These are phyloP conservation scores for Polyommatus icarus DNA, from an alignment of 2,888 invertebrate genomes.

Conservation along the genomic window DNA sequence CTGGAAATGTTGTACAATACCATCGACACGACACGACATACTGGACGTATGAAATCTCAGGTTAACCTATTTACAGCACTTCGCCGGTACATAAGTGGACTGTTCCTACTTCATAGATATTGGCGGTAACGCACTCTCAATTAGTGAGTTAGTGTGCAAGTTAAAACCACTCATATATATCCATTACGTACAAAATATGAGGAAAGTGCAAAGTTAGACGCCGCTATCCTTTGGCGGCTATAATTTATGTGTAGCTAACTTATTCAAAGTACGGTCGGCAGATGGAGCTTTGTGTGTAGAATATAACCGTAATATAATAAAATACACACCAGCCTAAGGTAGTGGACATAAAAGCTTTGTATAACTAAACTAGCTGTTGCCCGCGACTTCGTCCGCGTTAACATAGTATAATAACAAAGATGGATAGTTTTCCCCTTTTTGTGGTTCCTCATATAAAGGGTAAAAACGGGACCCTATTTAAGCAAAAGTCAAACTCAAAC, in stretches of 20 bases:
- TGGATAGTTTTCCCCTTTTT: too few species aligned
- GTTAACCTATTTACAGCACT: background rate
- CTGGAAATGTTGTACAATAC: too few species aligned
- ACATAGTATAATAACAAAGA: too few species aligned
- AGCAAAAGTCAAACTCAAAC: too few species aligned
- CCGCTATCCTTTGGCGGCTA: slow-evolving; percentile 73
- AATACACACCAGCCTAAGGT: too few species aligned
- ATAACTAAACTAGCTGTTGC: too few species aligned
- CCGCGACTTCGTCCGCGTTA: too few species aligned
- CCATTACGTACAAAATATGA: slow-evolving; percentile 77
- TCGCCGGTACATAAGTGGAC: slow-evolving; percentile 2
- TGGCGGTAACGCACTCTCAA: slow-evolving; percentile 71
- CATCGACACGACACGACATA: too few species aligned
- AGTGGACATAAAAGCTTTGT: too few species aligned
- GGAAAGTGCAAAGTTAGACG: slow-evolving; percentile 78
- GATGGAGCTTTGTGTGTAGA: slow-evolving; percentile 30
- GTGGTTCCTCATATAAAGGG: too few species aligned
- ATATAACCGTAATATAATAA: too few species aligned
- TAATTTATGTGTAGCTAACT: slow-evolving; percentile 75
- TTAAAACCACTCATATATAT: slow-evolving; percentile 72
- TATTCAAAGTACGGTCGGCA: slow-evolving; percentile 59
- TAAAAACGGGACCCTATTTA: too few species aligned
- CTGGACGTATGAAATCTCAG: background rate
- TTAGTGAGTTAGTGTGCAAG: slow-evolving; percentile 65
- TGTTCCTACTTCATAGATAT: slow-evolving; percentile 30